These are phyloP conservation scores for Scolopax bukidnonensis DNA, from an alignment of 2,797 vertebrate species.

Conservation along the genomic window DNA sequence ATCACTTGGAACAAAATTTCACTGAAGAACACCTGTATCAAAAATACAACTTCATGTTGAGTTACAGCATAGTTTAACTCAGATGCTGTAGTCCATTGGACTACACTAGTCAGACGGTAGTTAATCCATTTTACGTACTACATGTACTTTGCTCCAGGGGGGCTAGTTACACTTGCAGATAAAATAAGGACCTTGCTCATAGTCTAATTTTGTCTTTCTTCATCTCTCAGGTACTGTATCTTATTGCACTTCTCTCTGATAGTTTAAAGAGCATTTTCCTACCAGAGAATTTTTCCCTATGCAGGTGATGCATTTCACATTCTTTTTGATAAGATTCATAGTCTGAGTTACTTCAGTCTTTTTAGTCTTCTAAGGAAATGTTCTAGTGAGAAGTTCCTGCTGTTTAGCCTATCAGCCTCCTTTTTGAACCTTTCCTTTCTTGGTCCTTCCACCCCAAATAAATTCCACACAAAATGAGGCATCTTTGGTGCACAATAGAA, in stretches of 20 bases:
- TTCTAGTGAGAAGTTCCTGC: neutral
- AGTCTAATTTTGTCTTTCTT: neutral
- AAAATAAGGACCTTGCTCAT: neutral
- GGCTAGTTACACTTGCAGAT: neutral
- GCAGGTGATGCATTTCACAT: neutral
- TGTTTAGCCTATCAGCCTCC: neutral
- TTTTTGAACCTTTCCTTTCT: neutral
- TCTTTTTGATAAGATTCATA: neutral
- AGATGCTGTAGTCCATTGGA: neutral
- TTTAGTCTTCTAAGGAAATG: neutral
- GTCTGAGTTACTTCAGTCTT: neutral
- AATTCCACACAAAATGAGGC: neutral
- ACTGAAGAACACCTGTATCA: neutral
- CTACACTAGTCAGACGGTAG: neutral
- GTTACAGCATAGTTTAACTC: neutral
- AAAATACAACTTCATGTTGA: neutral
- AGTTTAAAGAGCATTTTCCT: neutral
- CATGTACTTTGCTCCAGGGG: neutral
- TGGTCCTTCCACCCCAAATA: neutral
- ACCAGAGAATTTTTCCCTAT: neutral
- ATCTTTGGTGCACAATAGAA: neutral
- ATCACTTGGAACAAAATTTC: neutral
- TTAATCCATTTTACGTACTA: neutral
- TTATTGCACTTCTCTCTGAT: neutral
- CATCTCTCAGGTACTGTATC: neutral